Evolutionary conservation across 1,140 invertebrate genomes (phyloP).

Genomic region (Bombyx mandarina): DNA sequence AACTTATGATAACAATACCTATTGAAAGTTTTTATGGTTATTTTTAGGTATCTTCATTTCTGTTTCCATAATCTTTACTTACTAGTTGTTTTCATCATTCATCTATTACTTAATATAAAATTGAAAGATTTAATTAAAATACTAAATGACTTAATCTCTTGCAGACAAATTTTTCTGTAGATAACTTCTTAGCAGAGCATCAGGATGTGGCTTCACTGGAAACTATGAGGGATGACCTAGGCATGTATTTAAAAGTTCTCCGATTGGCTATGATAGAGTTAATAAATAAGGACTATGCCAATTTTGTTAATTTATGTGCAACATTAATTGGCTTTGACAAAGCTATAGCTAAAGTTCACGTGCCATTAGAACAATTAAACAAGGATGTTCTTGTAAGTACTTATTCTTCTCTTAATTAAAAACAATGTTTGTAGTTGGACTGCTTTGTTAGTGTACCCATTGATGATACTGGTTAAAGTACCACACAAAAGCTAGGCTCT

Average conservation of each 20-base stretch:
- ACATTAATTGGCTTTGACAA: constrained; percentile 94
- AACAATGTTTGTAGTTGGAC: too few relatives aligned
- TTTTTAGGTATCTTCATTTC: too few relatives aligned
- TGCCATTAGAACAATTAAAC: constrained; percentile 82
- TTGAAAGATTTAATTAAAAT: background rate
- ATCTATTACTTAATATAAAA: background rate
- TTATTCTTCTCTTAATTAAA: constrained; percentile 3
- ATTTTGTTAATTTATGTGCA: constrained; percentile 96
- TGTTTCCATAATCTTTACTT: too few relatives aligned
- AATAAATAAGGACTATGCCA: constrained; percentile 97
- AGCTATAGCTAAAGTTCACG: constrained; percentile 83
- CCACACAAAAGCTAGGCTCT: too few relatives aligned
- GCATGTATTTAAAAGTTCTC: constrained; percentile 90
- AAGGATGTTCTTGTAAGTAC: constrained; percentile 80
- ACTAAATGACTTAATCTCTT: constrained; percentile 14
- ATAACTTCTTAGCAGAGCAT: constrained; percentile 90
- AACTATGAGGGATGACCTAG: constrained; percentile 90
- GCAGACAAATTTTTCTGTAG: constrained; percentile 89
- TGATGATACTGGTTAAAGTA: too few relatives aligned
- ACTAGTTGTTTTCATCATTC: background rate
- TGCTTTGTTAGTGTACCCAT: too few relatives aligned
- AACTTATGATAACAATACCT: too few relatives aligned
- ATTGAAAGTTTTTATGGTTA: too few relatives aligned
- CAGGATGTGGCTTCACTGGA: constrained; percentile 86
- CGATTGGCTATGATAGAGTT: constrained; percentile 95